phyloP scores from a whole-genome alignment of 2,888 invertebrate species.

The Tetheella fluctuosa region DNA sequence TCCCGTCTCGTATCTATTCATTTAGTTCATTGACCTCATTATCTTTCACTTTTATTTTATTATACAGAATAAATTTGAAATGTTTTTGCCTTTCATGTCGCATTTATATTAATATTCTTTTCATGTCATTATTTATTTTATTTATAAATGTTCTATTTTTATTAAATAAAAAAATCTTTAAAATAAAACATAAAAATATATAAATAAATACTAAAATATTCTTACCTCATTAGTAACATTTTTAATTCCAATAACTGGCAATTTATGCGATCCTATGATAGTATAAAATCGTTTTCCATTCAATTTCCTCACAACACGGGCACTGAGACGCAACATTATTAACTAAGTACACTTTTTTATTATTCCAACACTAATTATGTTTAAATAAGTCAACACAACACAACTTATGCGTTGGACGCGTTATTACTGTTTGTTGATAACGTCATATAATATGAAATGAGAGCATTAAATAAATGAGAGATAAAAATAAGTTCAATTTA shows the following conservation, averaged over 20 bases:
- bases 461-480: neutral
- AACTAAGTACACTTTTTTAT: no score
- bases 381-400: conserved; percentile 10
- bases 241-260: conserved; percentile 34
- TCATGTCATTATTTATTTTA: no score
- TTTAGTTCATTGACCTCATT: conserved; percentile 1
- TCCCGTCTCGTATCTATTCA: neutral
- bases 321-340: conserved; percentile 60
- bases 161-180: no score
- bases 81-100: no score
- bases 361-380: conserved; percentile 10
- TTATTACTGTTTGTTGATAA: conserved; percentile 22
- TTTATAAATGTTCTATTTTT: no score
- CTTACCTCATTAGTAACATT: conserved; percentile 43
- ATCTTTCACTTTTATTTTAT: neutral
- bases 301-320: conserved; percentile 41
- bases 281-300: conserved; percentile 57
- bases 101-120: neutral
- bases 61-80: neutral
- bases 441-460: neutral
- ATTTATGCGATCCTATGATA: conserved; percentile 53
- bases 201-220: no score
- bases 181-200: no score
- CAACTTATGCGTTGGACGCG: conserved; percentile 19
- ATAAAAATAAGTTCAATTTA: neutral